Conservation (phyloP, 2,797 vertebrate species). For the Gymnocypris eckloni region DNA sequence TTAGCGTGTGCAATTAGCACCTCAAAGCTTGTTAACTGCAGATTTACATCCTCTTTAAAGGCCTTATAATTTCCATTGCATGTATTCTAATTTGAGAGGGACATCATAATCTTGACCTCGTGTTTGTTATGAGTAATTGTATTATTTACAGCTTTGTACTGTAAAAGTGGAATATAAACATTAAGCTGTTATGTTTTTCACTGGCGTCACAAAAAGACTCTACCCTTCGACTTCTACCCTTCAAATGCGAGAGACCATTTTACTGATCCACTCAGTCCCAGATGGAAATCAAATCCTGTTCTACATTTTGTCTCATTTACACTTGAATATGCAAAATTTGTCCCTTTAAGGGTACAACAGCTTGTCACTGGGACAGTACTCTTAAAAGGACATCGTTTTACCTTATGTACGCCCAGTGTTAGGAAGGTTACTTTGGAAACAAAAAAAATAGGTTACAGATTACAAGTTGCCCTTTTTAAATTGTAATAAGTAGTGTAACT, state of each 20-base stretch:
- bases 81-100: constrained; percentile 13
- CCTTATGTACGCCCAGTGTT: too few relatives aligned
- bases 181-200: neutral
- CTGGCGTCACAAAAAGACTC: neutral
- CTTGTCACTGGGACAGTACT: neutral
- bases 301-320: neutral
- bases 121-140: constrained; percentile 22
- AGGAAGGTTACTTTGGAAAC: too few relatives aligned
- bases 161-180: neutral
- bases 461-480: too few relatives aligned
- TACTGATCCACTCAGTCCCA: neutral
- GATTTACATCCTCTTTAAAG: constrained; percentile 7
- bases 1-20: constrained; percentile 26
- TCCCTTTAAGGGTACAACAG: neutral
- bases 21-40: constrained; percentile 42
- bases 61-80: constrained; percentile 5
- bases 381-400: too few relatives aligned
- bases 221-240: neutral
- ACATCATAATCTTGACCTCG: constrained; percentile 19
- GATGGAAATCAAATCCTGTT: too few relatives aligned
- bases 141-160: constrained; percentile 15
- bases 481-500: too few relatives aligned
- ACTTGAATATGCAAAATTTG: neutral
- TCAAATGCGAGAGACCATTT: too few relatives aligned
- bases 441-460: too few relatives aligned